Percentiles rank a stretch among this genome's conserved stretches.
Evolutionary conservation across 2,888 invertebrate genomes (phyloP).

Genomic region (Platerodrilus igneus): DNA sequence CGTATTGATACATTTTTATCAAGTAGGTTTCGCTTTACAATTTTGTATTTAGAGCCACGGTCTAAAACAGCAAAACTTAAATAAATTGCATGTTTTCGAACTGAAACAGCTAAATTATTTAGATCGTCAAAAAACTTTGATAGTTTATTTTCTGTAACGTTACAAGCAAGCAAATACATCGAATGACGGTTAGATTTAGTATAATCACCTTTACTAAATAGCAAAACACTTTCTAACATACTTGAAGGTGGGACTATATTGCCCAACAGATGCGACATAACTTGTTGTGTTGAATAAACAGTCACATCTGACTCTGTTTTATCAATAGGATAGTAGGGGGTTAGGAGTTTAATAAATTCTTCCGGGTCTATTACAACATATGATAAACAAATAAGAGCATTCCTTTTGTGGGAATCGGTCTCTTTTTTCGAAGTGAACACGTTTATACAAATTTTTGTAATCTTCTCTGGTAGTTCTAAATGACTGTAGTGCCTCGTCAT

Average conservation of each 20-base stretch:
- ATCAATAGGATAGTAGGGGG: neutral
- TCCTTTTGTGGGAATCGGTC: too few relatives aligned
- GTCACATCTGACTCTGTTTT: too few relatives aligned
- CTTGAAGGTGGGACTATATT: conserved; percentile 11
- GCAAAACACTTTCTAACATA: conserved; percentile 7
- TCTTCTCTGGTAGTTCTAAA: too few relatives aligned
- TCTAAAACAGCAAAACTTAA: conserved; percentile 2
- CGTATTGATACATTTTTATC: conserved; percentile 7
- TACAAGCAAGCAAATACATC: conserved; percentile 8
- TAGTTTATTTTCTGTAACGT: conserved; percentile 12
- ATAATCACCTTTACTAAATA: conserved; percentile 10
- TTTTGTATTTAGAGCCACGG: neutral
- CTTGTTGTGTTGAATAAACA: conserved; percentile 3
- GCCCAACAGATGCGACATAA: conserved; percentile 5
- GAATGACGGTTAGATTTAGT: conserved; percentile 14
- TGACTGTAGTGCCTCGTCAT: too few relatives aligned
- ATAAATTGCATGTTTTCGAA: conserved; percentile 14
- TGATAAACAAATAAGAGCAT: neutral
- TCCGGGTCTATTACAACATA: neutral
- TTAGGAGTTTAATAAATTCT: neutral
- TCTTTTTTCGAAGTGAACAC: too few relatives aligned
- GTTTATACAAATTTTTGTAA: too few relatives aligned
- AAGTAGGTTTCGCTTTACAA: conserved; percentile 1
- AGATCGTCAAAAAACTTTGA: conserved; percentile 9
- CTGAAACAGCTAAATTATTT: conserved; percentile 4